A percentile compares a stretch with the other conserved stretches of the same genome.
phyloP scores from a whole-genome alignment of 2,888 invertebrate genomes.

The Phytoseiulus persimilis region DNA sequence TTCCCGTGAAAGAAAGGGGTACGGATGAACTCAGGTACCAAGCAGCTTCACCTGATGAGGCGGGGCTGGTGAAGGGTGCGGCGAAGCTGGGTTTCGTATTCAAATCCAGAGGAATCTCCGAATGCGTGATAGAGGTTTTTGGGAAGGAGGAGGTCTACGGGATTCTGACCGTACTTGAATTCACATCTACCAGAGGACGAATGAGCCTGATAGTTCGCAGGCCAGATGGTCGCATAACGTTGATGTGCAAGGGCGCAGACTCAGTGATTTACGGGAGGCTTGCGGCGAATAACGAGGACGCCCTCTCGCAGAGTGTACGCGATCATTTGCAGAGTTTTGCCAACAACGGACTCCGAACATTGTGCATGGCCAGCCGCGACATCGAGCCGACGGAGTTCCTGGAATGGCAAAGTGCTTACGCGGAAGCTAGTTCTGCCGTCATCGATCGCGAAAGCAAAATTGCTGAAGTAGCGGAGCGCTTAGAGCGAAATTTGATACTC shows the following conservation, averaged over 20 bases:
- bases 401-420: conserved; percentile 76
- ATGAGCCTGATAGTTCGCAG: conserved; percentile 93
- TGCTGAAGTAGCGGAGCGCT: conserved; percentile 57
- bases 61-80: conserved; percentile 89
- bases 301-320: conserved; percentile 53
- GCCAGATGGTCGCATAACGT: conserved; percentile 61
- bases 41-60: conserved; percentile 95
- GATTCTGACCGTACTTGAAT: conserved; percentile 83
- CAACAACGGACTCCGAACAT: conserved; percentile 70
- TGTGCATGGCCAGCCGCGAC: conserved; percentile 81
- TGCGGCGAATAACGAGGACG: conserved; percentile 45
- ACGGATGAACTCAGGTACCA: conserved; percentile 64
- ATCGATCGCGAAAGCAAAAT: conserved; percentile 77
- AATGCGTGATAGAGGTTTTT: conserved; percentile 64
- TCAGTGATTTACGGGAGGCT: conserved; percentile 64
- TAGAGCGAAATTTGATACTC: conserved; percentile 62
- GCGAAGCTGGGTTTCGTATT: conserved; percentile 77
- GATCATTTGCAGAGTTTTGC: conserved; percentile 87
- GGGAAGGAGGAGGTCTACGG: conserved; percentile 65
- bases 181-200: conserved; percentile 75
- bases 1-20: conserved; percentile 61
- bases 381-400: conserved; percentile 50
- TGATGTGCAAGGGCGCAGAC: conserved; percentile 56
- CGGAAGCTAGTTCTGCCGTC: conserved; percentile 72
- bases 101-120: conserved; percentile 74